Conservation (phyloP, 2,797 vertebrate genomes). For the Eurystomus glaucurus region DNA sequence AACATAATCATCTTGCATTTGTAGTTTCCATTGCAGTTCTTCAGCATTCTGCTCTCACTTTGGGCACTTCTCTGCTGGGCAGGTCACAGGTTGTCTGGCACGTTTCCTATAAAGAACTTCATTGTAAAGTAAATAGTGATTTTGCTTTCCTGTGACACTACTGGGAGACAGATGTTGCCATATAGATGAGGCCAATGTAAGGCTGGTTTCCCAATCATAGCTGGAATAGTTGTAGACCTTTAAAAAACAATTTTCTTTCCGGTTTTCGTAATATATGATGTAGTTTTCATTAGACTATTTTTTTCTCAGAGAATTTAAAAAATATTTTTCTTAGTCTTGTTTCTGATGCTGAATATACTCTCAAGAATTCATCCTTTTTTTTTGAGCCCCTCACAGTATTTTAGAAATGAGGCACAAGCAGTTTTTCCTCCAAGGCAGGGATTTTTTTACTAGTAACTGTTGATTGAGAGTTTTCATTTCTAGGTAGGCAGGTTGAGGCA, state of each 20-base stretch:
- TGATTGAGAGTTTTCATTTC: background rate
- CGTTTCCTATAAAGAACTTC: background rate
- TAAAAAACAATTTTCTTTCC: background rate
- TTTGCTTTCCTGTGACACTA: background rate
- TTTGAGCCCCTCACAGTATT: background rate
- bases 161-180: background rate
- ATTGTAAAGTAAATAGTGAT: background rate
- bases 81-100: background rate
- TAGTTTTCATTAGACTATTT: background rate
- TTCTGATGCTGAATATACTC: background rate
- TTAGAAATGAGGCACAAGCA: background rate
- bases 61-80: background rate
- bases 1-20: accelerated
- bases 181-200: accelerated
- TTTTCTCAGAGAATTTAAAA: background rate
- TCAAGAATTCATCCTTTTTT: background rate
- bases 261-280: background rate
- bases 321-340: background rate
- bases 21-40: background rate
- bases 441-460: background rate
- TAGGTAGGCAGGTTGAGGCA: background rate
- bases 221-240: background rate
- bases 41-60: accelerated
- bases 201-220: accelerated
- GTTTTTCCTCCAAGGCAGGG: background rate